phyloP scores from a whole-genome alignment of 2,888 invertebrate species.

The Philonicus albiceps region DNA sequence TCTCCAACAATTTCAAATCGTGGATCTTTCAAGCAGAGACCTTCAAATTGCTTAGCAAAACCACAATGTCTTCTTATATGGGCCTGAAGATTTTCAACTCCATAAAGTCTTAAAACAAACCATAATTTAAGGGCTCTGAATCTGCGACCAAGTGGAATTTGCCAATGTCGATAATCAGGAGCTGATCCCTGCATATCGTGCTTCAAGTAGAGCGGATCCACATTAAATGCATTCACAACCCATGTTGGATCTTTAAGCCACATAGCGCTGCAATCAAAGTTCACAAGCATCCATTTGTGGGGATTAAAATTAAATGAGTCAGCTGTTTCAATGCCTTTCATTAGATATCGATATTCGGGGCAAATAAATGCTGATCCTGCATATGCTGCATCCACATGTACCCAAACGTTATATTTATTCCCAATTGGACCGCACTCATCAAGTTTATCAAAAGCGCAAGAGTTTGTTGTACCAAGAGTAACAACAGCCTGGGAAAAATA shows the following conservation, averaged over 20 bases:
- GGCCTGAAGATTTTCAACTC: slow-evolving; percentile 85
- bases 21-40: slow-evolving; percentile 75
- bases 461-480: slow-evolving; percentile 95
- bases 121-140: slow-evolving; percentile 93
- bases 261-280: slow-evolving; percentile 98
- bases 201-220: slow-evolving; percentile 95
- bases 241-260: slow-evolving; percentile 92
- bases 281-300: slow-evolving; percentile 99
- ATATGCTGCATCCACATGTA: slow-evolving; percentile 97
- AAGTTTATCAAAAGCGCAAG: slow-evolving; percentile 91
- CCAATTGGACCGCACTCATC: slow-evolving; percentile 93
- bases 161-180: slow-evolving; percentile 97
- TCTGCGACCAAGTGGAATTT: slow-evolving; percentile 91
- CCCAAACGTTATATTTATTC: slow-evolving; percentile 79
- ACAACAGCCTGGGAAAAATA: slow-evolving; percentile 73
- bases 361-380: slow-evolving; percentile 97
- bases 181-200: slow-evolving; percentile 90
- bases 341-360: slow-evolving; percentile 90
- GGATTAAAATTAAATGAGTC: slow-evolving; percentile 99
- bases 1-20: slow-evolving; percentile 90
- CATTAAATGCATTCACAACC: slow-evolving; percentile 94
- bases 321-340: slow-evolving; percentile 87
- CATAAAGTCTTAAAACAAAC: slow-evolving; percentile 93
- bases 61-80: slow-evolving; percentile 85
- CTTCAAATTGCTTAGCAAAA: slow-evolving; percentile 88